Conservation (phyloP, 2,113 vertebrate species). For the Blennius ocellaris region DNA sequence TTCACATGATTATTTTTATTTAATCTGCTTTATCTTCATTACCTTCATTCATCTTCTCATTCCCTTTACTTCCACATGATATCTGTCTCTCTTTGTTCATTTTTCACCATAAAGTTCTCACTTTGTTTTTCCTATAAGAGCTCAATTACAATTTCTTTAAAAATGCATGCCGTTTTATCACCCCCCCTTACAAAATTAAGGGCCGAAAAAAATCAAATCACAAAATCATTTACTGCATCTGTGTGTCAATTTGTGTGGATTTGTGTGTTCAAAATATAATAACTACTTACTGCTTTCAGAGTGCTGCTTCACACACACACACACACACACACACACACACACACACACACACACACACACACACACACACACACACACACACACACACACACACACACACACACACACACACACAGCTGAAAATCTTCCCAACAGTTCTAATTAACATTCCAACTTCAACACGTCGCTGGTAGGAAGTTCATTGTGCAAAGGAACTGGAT, state of each 20-base stretch:
- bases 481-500: constrained; percentile 18
- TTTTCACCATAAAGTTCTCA: not conserved
- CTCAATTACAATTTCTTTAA: too few species aligned
- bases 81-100: not conserved
- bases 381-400: too few species aligned
- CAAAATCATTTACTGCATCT: too few species aligned
- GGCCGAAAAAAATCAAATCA: too few species aligned
- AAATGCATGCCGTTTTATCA: not conserved
- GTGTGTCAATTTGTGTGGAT: not conserved
- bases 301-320: not conserved
- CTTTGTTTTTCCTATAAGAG: too few species aligned
- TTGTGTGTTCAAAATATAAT: not conserved
- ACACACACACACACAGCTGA: not conserved
- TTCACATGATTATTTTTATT: too few species aligned
- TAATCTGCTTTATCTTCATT: too few species aligned
- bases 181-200: too few species aligned
- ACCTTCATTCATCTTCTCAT: not conserved
- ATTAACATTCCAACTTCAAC: constrained; percentile 18
- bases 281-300: not conserved
- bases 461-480: constrained; percentile 1
- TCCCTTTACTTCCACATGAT: not conserved
- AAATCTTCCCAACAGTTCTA: not conserved
- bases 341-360: not conserved
- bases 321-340: not conserved
- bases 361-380: not conserved